Evolutionary conservation across 2,113 vertebrate genomes (phyloP), one percentile per base, ranked within the genome.

Genomic region (Pungitius pungitius): DNA sequence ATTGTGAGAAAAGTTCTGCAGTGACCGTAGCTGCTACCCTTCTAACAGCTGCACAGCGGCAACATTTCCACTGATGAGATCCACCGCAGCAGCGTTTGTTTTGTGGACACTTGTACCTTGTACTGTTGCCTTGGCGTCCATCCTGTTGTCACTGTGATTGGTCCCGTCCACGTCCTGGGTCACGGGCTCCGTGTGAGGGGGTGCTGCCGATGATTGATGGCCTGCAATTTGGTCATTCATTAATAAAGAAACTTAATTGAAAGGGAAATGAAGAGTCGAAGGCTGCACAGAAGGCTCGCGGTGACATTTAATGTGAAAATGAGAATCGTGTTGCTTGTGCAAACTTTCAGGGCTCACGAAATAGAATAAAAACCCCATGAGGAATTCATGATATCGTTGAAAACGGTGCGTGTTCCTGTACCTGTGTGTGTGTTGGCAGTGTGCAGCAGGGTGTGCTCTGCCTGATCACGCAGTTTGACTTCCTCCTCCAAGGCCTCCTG

Each of bases 41-140:
- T 58, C 22, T 60, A 20, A 59, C 22, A 78, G 43, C 27, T 42
- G 15, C 59, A 72, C 45, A 35, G 7, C 47, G 15, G 8, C 26
- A 55, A 33, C 26, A 52, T 52, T 60, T 42, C 37, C 8, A 11
- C 60, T 6, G 6, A 30, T 47, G n/a, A n/a, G n/a, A n/a, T 30
- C 5, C 30, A 5, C 2, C 30, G 2, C 30, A 30, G 94, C 93
- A 90, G 94, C 93, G 92, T 94, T 92, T 91, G 91, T 91, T 90
- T 90, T 92, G 93, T 92, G 91, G 58, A 49, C 73, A 68, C 67
- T 91, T 92, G 91, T 96, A 98, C 97, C 97, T 99, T 97, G 96
- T 95, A 96, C 96, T 95, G 96, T 95, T 92, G 96, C 95, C 94
- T 97, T 96, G 91, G 95, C 92, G 94, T 99, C 97, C 95, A 96